A percentile compares a stretch with the other conserved stretches of the same genome.
These are phyloP conservation scores for Carassius gibelio DNA, from an alignment of 2,113 vertebrate species.

Conservation along the genomic window DNA sequence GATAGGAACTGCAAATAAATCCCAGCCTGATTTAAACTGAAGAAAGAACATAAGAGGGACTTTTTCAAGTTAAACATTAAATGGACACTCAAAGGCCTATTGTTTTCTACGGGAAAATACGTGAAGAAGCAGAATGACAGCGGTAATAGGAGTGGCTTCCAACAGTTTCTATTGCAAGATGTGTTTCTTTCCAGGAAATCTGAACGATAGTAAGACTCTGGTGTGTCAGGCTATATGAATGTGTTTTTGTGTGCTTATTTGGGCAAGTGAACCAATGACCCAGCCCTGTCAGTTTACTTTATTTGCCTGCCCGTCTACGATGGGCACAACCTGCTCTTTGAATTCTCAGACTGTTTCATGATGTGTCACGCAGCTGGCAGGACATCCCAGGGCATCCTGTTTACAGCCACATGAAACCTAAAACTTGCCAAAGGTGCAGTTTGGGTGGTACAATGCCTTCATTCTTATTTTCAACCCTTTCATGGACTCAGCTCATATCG, in stretches of 20 bases:
- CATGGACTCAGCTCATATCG: background rate
- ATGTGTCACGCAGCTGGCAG: slow-evolving; percentile 35
- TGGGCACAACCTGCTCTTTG: background rate
- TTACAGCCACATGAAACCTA: background rate
- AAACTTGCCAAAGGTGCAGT: background rate
- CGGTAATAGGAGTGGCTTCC: background rate
- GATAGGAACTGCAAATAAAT: background rate
- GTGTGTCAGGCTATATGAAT: background rate
- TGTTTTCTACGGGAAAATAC: background rate
- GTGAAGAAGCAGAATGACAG: background rate
- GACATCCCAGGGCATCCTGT: background rate
- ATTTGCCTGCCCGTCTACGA: background rate
- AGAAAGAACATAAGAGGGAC: background rate
- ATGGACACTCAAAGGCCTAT: background rate
- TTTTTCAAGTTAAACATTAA: background rate
- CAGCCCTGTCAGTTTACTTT: background rate
- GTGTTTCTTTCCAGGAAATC: background rate
- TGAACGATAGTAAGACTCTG: background rate
- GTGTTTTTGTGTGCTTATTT: background rate
- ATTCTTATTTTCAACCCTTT: background rate
- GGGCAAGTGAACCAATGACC: background rate
- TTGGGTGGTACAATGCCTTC: background rate
- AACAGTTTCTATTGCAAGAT: background rate
- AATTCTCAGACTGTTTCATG: slow-evolving; percentile 42
- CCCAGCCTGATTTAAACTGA: background rate